Conservation (phyloP, 2,888 invertebrate species). For the Stenichneumon culpator region DNA sequence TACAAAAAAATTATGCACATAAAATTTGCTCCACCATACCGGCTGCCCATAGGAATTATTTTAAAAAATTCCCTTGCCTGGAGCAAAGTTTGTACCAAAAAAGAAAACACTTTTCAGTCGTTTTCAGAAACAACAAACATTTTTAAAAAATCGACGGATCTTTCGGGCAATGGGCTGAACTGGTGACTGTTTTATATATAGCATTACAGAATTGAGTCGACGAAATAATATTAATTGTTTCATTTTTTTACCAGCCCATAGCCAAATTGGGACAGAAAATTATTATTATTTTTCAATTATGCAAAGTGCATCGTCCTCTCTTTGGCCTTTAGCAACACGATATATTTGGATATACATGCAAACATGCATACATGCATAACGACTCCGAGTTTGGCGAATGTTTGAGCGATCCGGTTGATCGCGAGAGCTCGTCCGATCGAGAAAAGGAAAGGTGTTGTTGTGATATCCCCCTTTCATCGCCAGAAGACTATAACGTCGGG, state of each 20-base stretch:
- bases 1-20: background rate
- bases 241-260: background rate
- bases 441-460: slow-evolving; percentile 24
- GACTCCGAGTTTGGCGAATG: background rate
- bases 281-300: background rate
- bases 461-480: slow-evolving; percentile 13
- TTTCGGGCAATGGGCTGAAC: background rate
- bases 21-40: background rate
- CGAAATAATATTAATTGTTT: background rate
- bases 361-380: background rate
- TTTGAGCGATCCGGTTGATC: slow-evolving; percentile 19
- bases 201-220: background rate
- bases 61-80: background rate
- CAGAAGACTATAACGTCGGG: background rate
- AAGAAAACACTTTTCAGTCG: background rate
- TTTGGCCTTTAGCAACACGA: background rate
- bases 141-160: background rate
- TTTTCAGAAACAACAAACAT: background rate
- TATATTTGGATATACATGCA: background rate
- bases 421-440: background rate
- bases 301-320: background rate
- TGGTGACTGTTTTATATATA: background rate
- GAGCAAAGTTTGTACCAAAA: background rate
- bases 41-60: background rate
- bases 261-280: background rate